Evolutionary conservation across 1,140 invertebrate species (phyloP).

Genomic region (Hyphantria cunea): DNA sequence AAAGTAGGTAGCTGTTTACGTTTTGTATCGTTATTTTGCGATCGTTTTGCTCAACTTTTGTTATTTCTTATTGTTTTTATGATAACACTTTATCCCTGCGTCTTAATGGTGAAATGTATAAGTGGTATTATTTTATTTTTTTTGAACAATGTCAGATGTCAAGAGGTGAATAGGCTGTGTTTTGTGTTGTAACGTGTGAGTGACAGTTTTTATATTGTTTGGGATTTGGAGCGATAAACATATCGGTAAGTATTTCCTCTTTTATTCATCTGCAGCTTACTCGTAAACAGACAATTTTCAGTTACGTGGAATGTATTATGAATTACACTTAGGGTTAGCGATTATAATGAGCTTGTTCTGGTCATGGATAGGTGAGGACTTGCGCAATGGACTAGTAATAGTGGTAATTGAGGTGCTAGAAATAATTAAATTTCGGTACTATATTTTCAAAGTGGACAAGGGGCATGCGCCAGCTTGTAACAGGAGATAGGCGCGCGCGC

Average conservation of each 20-base stretch:
- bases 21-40: constrained; percentile 79
- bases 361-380: constrained; percentile 13
- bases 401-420: constrained; percentile 32
- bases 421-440: constrained; percentile 5
- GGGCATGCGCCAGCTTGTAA: constrained; percentile 39
- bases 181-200: constrained; percentile 73
- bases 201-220: constrained; percentile 78
- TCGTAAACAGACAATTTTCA: constrained; percentile 20
- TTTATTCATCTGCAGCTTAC: constrained; percentile 34
- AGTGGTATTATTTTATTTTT: constrained; percentile 55
- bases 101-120: constrained; percentile 60
- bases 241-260: constrained; percentile 69
- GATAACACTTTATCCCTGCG: constrained; percentile 56
- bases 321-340: background rate
- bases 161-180: constrained; percentile 78
- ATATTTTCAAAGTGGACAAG: background rate
- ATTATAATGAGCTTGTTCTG: constrained; percentile 14
- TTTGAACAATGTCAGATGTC: constrained; percentile 76
- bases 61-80: constrained; percentile 75
- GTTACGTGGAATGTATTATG: constrained; percentile 22
- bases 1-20: constrained; percentile 79
- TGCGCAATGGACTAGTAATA: constrained; percentile 43
- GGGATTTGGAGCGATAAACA: constrained; percentile 74
- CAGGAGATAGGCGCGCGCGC: constrained; percentile 34
- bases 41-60: constrained; percentile 73